These are phyloP conservation scores for Steinernema carpocapsae DNA, from an alignment of 2,888 invertebrate species.

Conservation along the genomic window DNA sequence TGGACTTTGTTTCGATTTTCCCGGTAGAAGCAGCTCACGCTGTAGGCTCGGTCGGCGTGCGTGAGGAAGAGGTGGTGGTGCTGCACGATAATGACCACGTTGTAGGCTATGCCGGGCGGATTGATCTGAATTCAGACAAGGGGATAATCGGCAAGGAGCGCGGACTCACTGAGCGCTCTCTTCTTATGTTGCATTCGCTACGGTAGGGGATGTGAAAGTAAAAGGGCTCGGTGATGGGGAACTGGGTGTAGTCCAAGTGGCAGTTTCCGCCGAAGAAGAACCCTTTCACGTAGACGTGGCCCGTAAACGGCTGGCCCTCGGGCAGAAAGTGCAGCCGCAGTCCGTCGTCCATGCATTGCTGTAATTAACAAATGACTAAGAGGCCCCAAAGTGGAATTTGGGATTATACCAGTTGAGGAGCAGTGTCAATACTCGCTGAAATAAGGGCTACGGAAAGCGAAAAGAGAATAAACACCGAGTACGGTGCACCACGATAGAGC, in stretches of 20 bases:
- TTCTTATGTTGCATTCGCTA: slow-evolving; percentile 59
- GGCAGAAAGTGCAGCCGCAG: slow-evolving; percentile 58
- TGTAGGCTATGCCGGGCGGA: slow-evolving; percentile 58
- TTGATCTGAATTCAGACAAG: slow-evolving; percentile 43
- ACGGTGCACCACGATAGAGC: slow-evolving; percentile 17
- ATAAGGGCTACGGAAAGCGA: not conserved
- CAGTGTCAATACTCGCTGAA: slow-evolving; percentile 17
- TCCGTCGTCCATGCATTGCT: slow-evolving; percentile 61
- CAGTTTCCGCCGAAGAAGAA: slow-evolving; percentile 57
- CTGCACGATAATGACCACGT: slow-evolving; percentile 62
- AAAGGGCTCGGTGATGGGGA: slow-evolving; percentile 53
- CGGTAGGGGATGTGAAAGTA: slow-evolving; percentile 63
- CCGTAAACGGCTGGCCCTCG: slow-evolving; percentile 54
- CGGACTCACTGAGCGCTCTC: slow-evolving; percentile 45
- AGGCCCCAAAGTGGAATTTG: not conserved
- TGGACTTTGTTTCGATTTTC: slow-evolving; percentile 40
- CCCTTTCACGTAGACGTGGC: slow-evolving; percentile 67
- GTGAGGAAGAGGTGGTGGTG: slow-evolving; percentile 66
- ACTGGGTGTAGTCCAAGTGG: slow-evolving; percentile 57
- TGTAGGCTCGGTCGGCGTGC: slow-evolving; percentile 51
- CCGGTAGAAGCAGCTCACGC: slow-evolving; percentile 62
- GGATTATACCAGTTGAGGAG: slow-evolving; percentile 9
- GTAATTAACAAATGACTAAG: slow-evolving; percentile 30
- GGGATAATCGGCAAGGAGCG: no score
- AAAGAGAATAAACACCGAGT: not conserved